Conservation (phyloP, 2,888 invertebrate genomes). For the Apodemia mormo region DNA sequence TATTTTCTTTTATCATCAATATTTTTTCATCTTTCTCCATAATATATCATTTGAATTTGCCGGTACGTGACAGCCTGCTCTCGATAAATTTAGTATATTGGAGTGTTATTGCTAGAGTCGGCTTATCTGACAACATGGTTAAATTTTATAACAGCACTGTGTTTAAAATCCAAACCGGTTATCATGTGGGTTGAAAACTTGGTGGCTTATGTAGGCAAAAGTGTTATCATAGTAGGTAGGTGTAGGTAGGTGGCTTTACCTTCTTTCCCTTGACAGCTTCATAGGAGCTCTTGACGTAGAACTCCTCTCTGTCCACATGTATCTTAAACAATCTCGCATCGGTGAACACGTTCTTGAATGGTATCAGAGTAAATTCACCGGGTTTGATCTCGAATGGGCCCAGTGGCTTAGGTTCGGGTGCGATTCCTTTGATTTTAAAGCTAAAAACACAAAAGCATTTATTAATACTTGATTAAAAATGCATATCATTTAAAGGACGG, state of each 20-base stretch:
- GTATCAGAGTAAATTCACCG: slow-evolving; percentile 53
- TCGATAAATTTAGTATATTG: too few relatives aligned
- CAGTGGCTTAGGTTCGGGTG: slow-evolving; percentile 60
- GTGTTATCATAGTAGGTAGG: background rate
- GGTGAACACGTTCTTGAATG: slow-evolving; percentile 67
- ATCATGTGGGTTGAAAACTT: too few relatives aligned
- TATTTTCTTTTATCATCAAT: too few relatives aligned
- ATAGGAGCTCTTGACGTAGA: slow-evolving; percentile 51
- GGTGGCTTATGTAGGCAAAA: too few relatives aligned
- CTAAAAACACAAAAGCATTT: slow-evolving; percentile 42
- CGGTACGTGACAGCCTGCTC: too few relatives aligned
- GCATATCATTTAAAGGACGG: too few relatives aligned
- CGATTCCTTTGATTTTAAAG: slow-evolving; percentile 63
- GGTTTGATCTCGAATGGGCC: slow-evolving; percentile 63
- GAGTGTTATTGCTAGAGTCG: too few relatives aligned
- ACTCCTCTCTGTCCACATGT: slow-evolving; percentile 59
- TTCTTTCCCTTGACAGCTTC: slow-evolving; percentile 47
- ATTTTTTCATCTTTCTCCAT: too few relatives aligned
- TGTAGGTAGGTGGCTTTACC: slow-evolving; percentile 34
- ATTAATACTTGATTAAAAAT: background rate
- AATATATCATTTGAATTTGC: too few relatives aligned
- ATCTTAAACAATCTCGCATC: slow-evolving; percentile 59
- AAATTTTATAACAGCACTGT: too few relatives aligned
- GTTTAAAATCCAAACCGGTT: too few relatives aligned
- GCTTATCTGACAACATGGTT: too few relatives aligned